A percentile compares a stretch with the other conserved stretches of the same genome.
phyloP scores from a whole-genome alignment of 2,888 invertebrate genomes.

The Morpho deidamia region DNA sequence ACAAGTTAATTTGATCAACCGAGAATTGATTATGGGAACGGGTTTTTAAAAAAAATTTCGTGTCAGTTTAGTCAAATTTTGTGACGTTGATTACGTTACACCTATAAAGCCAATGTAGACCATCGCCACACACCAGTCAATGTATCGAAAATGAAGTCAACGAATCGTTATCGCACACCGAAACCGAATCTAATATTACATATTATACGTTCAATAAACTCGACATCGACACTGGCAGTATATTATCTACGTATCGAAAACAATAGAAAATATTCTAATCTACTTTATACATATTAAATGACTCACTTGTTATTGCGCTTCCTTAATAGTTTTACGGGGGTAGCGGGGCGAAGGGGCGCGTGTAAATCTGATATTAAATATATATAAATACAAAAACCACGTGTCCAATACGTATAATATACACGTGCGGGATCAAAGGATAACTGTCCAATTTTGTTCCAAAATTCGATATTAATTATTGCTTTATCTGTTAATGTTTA shows the following conservation, averaged over 20 bases:
- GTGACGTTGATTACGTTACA: no score
- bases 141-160: neutral
- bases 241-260: constrained; percentile 71
- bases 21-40: no score
- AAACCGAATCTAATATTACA: constrained; percentile 24
- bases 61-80: no score
- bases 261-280: constrained; percentile 68
- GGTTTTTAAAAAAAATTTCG: no score
- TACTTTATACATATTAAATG: constrained; percentile 60
- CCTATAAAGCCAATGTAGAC: no score
- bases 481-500: neutral
- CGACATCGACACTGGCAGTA: constrained; percentile 62
- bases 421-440: constrained; percentile 1
- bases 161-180: constrained; percentile 13
- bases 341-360: constrained; percentile 33
- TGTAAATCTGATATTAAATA: constrained; percentile 10
- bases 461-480: constrained; percentile 1
- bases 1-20: no score
- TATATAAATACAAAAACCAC: constrained; percentile 15
- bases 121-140: no score
- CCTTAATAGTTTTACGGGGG: constrained; percentile 52
- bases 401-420: neutral
- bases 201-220: constrained; percentile 26
- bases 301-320: constrained; percentile 71
- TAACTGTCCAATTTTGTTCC: neutral